phyloP scores from a whole-genome alignment of 2,113 vertebrate genomes.

The Xiphophorus couchianus region DNA sequence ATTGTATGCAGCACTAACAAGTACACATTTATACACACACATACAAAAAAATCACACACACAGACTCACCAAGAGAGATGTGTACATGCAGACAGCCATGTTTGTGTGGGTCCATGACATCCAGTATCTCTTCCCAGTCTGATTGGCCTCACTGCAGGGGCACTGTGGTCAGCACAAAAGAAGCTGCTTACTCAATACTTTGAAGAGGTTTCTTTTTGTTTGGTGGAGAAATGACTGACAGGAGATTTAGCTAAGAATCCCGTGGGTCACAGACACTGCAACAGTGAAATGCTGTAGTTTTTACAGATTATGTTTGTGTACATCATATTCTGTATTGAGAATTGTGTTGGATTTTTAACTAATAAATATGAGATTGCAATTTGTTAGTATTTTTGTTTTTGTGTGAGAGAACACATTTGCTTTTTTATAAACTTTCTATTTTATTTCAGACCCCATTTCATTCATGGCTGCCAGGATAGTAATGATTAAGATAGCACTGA shows the following conservation, averaged over 20 bases:
- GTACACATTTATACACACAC: not conserved
- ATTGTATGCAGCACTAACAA: conserved; percentile 1
- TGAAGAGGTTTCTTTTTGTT: conserved; percentile 66
- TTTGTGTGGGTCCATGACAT: conserved; percentile 52
- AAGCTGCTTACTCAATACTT: conserved; percentile 67
- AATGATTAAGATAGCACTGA: too few species aligned
- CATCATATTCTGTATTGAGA: not conserved
- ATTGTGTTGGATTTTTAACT: too few species aligned
- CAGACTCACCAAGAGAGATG: not conserved
- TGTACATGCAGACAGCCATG: conserved; percentile 3
- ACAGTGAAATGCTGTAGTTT: conserved; percentile 56
- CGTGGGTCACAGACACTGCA: conserved; percentile 61
- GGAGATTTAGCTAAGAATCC: conserved; percentile 53
- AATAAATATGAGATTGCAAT: too few species aligned
- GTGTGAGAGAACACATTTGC: too few species aligned
- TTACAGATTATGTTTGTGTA: conserved; percentile 24
- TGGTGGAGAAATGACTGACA: conserved; percentile 74
- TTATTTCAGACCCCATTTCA: too few species aligned
- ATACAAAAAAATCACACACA: not conserved
- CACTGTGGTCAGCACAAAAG: conserved; percentile 73
- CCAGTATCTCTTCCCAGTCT: conserved; percentile 65
- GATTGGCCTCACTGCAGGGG: conserved; percentile 53
- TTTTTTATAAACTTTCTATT: not conserved
- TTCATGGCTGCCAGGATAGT: too few species aligned
- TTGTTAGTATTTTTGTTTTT: too few species aligned